Evolutionary conservation across 2,888 invertebrate genomes (phyloP).

Genomic region (Mimas tiliae): DNA sequence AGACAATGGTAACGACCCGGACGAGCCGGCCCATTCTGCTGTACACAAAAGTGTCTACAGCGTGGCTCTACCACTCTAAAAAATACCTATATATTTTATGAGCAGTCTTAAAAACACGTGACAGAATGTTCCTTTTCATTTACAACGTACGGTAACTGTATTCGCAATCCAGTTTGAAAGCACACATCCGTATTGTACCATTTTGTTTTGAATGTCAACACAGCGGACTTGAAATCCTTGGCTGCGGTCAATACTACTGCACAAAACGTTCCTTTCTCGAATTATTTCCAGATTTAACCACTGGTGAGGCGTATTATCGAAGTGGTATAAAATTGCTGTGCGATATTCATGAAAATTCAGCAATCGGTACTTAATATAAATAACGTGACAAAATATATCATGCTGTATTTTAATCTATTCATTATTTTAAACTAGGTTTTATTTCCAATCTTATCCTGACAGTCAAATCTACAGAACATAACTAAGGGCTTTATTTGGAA

Average conservation of each 20-base stretch:
- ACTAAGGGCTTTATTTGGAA: too few species aligned
- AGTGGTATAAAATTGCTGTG: background rate
- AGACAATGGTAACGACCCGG: too few species aligned
- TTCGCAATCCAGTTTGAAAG: slow-evolving; percentile 30
- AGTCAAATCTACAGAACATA: too few species aligned
- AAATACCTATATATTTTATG: too few species aligned
- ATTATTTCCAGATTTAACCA: slow-evolving; percentile 36
- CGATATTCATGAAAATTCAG: background rate
- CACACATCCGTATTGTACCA: slow-evolving; percentile 56
- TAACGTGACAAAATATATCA: background rate
- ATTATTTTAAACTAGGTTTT: too few species aligned
- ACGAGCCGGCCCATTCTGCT: too few species aligned
- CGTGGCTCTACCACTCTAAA: too few species aligned
- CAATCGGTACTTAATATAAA: background rate
- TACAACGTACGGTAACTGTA: slow-evolving; percentile 26
- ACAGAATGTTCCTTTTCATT: slow-evolving; percentile 18
- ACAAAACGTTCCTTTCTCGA: slow-evolving; percentile 49
- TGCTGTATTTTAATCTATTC: background rate
- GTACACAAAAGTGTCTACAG: too few species aligned
- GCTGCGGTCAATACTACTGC: slow-evolving; percentile 57
- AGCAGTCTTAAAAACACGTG: background rate
- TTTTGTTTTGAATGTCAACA: slow-evolving; percentile 60
- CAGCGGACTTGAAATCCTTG: slow-evolving; percentile 60
- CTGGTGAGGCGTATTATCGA: background rate
- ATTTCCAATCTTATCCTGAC: too few species aligned